Conservation (phyloP, 2,888 invertebrate species). For the Sialis lutaria region DNA sequence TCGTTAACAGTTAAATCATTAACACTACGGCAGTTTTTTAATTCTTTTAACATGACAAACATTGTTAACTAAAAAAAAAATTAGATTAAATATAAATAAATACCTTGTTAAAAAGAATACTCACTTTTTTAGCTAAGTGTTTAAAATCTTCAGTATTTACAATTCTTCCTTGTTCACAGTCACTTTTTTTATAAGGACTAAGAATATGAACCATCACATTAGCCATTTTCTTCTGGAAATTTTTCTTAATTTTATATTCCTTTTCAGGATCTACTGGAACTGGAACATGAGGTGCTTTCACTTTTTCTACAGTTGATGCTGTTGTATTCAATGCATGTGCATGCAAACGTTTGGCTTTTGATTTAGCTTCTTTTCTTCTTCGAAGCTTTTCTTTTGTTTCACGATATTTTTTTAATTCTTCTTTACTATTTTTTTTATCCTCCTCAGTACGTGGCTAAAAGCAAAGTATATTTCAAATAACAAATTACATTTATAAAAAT, state of each 20-base stretch:
- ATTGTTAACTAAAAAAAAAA: slow-evolving; percentile 62
- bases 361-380: slow-evolving; percentile 37
- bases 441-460: slow-evolving; percentile 64
- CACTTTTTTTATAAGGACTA: slow-evolving; percentile 72
- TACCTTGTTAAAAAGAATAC: slow-evolving; percentile 7
- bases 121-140: slow-evolving; percentile 81
- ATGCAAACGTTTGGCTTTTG: slow-evolving; percentile 30
- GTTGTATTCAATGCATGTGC: slow-evolving; percentile 23
- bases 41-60: slow-evolving; percentile 86
- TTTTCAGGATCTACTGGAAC: slow-evolving; percentile 25
- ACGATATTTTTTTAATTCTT: slow-evolving; percentile 57
- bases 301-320: slow-evolving; percentile 10
- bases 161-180: slow-evolving; percentile 72
- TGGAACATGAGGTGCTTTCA: slow-evolving; percentile 9
- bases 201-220: slow-evolving; percentile 72
- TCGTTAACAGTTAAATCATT: slow-evolving; percentile 77
- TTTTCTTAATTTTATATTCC: slow-evolving; percentile 64
- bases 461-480: slow-evolving; percentile 6
- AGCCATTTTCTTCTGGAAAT: slow-evolving; percentile 64
- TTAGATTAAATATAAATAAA: neutral
- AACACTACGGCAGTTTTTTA: slow-evolving; percentile 76
- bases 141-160: slow-evolving; percentile 84
- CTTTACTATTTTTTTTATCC: slow-evolving; percentile 47
- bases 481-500: slow-evolving; percentile 3
- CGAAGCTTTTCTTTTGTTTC: slow-evolving; percentile 65